Evolutionary conservation across 2,888 invertebrate species (phyloP), one percentile per base, ranked within the genome.

Genomic region (Drosophila eohydei): DNA sequence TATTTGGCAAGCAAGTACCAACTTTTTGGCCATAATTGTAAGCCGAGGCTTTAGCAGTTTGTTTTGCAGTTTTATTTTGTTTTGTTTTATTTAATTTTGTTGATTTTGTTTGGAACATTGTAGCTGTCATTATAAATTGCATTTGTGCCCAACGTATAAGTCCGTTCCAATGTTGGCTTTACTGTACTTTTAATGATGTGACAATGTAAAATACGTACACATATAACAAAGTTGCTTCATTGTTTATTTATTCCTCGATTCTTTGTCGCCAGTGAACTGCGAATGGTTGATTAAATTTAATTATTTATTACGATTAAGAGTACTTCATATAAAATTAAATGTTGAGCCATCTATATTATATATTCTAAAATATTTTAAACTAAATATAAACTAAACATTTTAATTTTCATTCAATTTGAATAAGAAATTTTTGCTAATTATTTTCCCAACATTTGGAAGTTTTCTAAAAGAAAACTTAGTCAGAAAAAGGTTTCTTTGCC

Each of bases 101-200:
- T 48, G 46, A 58, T 48, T 58, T 58, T 48, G 36, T 61, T 60
- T 59, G 70, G 66, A 62, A 70, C 58, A 70, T 51, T 73, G 80
- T 69, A 54, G 81, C 83, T 86, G 82, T 86, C 83, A 84, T 83
- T 83, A 84, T 85, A 88, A 88, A 88, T 84, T 84, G 80, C 58
- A 80, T 85, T 87, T 71, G 65, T 68, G 71, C 71, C 71, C 58
- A 76, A 61, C 71, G 63, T 71, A 76, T 78, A 62, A 64, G 66
- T 67, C 64, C 40, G 60, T 32, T 57, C 66, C 54, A 50, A 41
- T 52, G 48, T 43, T 43, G 43, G 73, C 66, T 58, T 81, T 73
- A 50, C 21, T 50, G 41, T 30, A 50, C 30, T 54, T 70, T 76
- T 66, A 66, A 71, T 67, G 66, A 76, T 66, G 54, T 66, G 71